Base-by-base conservation (phyloP, 2,797 vertebrate genomes). In the Sternarchorhynchus goeldii region DNA sequence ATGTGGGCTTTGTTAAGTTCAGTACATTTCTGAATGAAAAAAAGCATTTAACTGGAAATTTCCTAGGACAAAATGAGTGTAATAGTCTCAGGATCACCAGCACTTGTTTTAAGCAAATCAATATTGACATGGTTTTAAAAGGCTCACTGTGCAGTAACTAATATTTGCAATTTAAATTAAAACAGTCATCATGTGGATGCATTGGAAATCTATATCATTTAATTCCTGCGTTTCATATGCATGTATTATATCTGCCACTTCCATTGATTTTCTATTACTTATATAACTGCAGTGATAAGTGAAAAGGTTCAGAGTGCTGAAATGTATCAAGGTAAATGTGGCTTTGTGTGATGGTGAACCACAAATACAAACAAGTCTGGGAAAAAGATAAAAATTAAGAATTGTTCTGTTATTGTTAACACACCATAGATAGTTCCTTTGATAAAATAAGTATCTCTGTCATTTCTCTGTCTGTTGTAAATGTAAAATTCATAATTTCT, bases 181-280 rank as follows among this genome's bases (percentile, higher is more conserved):
- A 76, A 69, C 77, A 71, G 74, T 66, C 74, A 81, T 73, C 55
- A 60, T 77, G 60, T 56, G 68, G 69, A 77, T 41, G 69, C 79
- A 81, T 81, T 73, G 79, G 74, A 81, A 81, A 81, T 81, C 79
- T 81, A 81, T 81, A 81, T 71, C 68, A 81, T 73, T 81, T 73
- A 81, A 75, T 68, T 56, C 60, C 74, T 67, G 55, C 60, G 77
- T 71, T 76, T 77, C 56, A 65, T 77, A 73, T 77, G 74, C 79
- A 81, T 67, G 69, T 81, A 81, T 81, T 81, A 81, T 73, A 77
- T 81, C 79, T 76, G 74, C 75, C 74, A 81, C 74, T 20, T 67
- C 31, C 41, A 81, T 81, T 77, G 79, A 81, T 81, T 81, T 77
- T 63, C 74, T 81, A 73, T 81, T 81, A 76, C 36, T 67, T 81